Evolutionary conservation across 2,797 vertebrate genomes (phyloP), one percentile per base, ranked within the genome.

Genomic region (Pantherophis vulpinus): DNA sequence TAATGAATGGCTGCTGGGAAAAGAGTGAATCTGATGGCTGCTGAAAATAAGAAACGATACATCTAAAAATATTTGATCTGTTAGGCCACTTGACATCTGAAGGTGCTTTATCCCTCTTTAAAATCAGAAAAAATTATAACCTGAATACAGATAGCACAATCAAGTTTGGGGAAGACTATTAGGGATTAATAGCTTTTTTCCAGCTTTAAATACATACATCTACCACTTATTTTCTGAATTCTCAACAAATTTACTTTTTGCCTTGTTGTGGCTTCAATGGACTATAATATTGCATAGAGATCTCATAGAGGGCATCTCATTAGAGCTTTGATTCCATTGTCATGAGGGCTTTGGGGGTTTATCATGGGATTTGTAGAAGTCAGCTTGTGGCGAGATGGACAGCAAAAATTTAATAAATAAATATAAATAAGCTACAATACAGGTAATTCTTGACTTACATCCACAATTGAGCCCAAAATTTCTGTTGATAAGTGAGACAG

Each of bases 211-310:
- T 55, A 83, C 6, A 47, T 2, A 47, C 5, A 51, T 59, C 32
- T n/a, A 11, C 23, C 23, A 29, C 56, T 93, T 87, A 89, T 90
- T 90, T 47, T 66, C 59, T 66, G 51, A 37, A 87, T 12, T 27
- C 59, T 56, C 88, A 63, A 42, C 79, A 13, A 86, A 5, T 56
- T 66, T 79, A 37, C 37, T 27, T 88, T n/a, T 74, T 90, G 79
- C 32, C 86, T 47, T n/a, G 16, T 74, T 4, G 25, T 63, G 55
- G 59, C 23, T 18, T 86, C 11, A 66, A 18, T 8, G 66, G 51
- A 86, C 92, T 90, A 79, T 42, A 54, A 29, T 18, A 87, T 90
- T 90, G 60, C 79, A 54, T 58, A 93, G 51, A 93, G 89, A 87
- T 32, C 70, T 87, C 74, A 90, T 90, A 37, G 59, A 47, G 27